Conservation (phyloP, 1,140 invertebrate species). For the Aphidius gifuensis region DNA sequence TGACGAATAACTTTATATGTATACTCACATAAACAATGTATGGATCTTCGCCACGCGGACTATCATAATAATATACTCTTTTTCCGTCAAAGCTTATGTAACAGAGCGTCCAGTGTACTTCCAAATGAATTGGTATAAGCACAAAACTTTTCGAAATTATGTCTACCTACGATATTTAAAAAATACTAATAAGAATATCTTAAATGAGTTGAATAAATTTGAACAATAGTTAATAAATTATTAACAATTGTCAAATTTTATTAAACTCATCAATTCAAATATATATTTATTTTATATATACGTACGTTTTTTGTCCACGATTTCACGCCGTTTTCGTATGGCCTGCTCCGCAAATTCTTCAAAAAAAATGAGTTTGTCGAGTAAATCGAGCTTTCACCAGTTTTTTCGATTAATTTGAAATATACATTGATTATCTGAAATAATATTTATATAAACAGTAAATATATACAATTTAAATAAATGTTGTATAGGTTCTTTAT, state of each 20-base stretch:
- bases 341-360: too few relatives aligned
- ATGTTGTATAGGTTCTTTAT: too few relatives aligned
- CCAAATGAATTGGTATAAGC: too few relatives aligned
- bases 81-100: not conserved
- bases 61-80: not conserved
- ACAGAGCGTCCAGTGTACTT: not conserved
- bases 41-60: not conserved
- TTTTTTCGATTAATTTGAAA: too few relatives aligned
- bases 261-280: not conserved
- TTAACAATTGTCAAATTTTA: not conserved
- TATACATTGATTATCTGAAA: too few relatives aligned
- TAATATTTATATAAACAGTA: too few relatives aligned
- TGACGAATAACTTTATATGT: too few relatives aligned
- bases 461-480: too few relatives aligned
- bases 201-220: not conserved
- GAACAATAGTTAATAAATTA: not conserved
- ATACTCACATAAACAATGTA: not conserved
- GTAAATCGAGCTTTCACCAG: too few relatives aligned
- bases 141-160: not conserved
- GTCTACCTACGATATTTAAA: not conserved
- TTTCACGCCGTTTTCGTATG: too few relatives aligned
- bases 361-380: too few relatives aligned
- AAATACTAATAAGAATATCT: not conserved
- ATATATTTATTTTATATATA: not conserved
- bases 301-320: not conserved